Evolutionary conservation across 2,888 invertebrate species (phyloP).

Genomic region (Dastarcus helophoroides): DNA sequence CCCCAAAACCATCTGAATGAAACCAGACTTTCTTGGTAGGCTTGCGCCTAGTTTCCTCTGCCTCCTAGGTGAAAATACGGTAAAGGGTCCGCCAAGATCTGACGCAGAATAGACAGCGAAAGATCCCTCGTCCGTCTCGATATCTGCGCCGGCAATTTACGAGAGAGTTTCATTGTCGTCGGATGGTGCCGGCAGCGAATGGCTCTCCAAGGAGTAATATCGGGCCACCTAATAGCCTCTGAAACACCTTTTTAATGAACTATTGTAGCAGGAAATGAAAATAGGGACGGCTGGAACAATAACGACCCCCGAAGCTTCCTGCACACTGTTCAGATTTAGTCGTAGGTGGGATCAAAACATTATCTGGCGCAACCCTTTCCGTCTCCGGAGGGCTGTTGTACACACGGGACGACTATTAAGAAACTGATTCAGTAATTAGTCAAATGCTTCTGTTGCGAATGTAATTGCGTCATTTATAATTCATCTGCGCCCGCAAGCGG

Average conservation of each 20-base stretch:
- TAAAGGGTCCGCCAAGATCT: conserved; percentile 9
- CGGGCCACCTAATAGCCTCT: conserved; percentile 53
- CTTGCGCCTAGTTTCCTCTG: too few relatives aligned
- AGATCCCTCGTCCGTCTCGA: conserved; percentile 11
- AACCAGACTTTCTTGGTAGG: too few relatives aligned
- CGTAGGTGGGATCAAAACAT: too few relatives aligned
- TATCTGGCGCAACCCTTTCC: conserved; percentile 23
- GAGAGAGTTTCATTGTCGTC: conserved; percentile 40
- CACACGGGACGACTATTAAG: conserved; percentile 29
- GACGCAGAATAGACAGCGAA: too few relatives aligned
- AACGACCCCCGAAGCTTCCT: conserved; percentile 22
- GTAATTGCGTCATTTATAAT: too few relatives aligned
- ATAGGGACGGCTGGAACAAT: conserved; percentile 34
- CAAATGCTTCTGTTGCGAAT: conserved; percentile 18
- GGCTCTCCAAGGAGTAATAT: conserved; percentile 42
- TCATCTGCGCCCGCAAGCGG: too few relatives aligned
- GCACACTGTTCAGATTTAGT: conserved; percentile 18
- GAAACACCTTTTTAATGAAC: conserved; percentile 68
- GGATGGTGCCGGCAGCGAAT: conserved; percentile 36
- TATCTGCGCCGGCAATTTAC: conserved; percentile 34
- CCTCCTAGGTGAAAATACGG: neutral
- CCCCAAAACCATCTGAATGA: too few relatives aligned
- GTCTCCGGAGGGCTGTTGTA: conserved; percentile 23
- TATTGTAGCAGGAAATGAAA: conserved; percentile 43
- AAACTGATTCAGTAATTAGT: conserved; percentile 30